Base-by-base conservation (phyloP, 2,888 invertebrate species). In the Odontothrips loti region DNA sequence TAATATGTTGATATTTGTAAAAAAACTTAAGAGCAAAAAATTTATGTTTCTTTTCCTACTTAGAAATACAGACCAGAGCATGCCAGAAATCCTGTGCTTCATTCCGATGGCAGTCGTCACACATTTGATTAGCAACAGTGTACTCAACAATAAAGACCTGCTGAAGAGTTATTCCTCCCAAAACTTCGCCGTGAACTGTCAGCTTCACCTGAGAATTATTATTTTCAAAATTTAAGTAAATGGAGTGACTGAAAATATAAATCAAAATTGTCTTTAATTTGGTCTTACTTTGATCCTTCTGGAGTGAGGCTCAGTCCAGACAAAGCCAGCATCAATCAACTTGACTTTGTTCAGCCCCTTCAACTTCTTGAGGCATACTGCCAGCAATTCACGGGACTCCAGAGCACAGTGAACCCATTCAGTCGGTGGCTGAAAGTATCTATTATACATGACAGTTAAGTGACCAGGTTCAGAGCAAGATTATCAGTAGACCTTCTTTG, bases 271-370 rank as follows among this genome's bases (percentile, higher is more conserved):
- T 81, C 11, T 29, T 63, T 15, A 8, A 80, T 43, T 80, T 15
- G 23, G 75, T 68, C 81, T 82, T 83, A 97, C 94, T 90, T 98
- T 99, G 81, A 99, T 93, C 84, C 99, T 91, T 88, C 96, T 98
- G 0, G 99, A 99, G 89, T 99, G 99, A 63, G 98, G 97, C 87
- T 99, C 99, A 15, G 99, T 99, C 99, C 99, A 99, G 6, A 98
- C 92, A 89, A 99, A 99, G 0, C 94, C 93, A 75, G 99, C 99
- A 90, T 99, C 99, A 81, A 98, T 90, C 23, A 99, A 89, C 86
- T 97, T 95, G 0, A 99, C 95, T 86, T 94, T 92, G 85, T 92
- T 94, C 11, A 99, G 89, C 0, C 96, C 96, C 87, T 95, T 98
- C 43, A 99, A 87, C 86, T 94, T 95, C 87, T 98, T 97, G 80